Percentiles rank a stretch among this genome's conserved stretches.
phyloP scores from a whole-genome alignment of 2,888 invertebrate genomes.

The Litoditis marina region DNA sequence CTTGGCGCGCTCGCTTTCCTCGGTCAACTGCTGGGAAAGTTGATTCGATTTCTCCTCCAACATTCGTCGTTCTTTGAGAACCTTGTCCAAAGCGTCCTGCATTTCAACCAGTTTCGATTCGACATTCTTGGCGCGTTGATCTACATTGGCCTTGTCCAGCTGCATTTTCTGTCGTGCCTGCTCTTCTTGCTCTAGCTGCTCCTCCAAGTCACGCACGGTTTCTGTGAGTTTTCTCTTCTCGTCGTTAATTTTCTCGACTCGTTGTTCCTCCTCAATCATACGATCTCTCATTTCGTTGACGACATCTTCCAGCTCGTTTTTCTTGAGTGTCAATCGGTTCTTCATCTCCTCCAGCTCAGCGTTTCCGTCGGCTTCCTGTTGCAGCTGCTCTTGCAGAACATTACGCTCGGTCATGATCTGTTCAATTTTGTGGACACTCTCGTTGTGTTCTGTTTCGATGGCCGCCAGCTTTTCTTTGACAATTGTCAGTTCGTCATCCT shows the following conservation, averaged over 20 bases:
- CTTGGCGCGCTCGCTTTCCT: conserved; percentile 89
- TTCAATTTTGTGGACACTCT: conserved; percentile 67
- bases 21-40: conserved; percentile 84
- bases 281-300: conserved; percentile 91
- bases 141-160: conserved; percentile 90
- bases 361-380: conserved; percentile 91
- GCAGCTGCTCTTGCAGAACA: conserved; percentile 85
- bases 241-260: conserved; percentile 74
- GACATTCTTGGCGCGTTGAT: conserved; percentile 87
- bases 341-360: conserved; percentile 80
- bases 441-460: conserved; percentile 69
- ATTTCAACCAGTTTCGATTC: conserved; percentile 86
- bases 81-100: conserved; percentile 62
- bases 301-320: conserved; percentile 80
- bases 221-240: conserved; percentile 89
- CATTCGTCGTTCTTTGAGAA: conserved; percentile 87
- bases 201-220: conserved; percentile 59
- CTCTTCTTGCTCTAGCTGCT: conserved; percentile 86
- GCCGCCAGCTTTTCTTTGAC: conserved; percentile 81
- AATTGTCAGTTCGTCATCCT: conserved; percentile 87
- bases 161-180: conserved; percentile 91
- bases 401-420: conserved; percentile 84
- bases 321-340: conserved; percentile 67
- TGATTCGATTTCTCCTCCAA: conserved; percentile 90
- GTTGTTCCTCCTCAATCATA: conserved; percentile 94